Conservation (phyloP, 2,797 vertebrate species). For the Orientallactaga sibirica region DNA sequence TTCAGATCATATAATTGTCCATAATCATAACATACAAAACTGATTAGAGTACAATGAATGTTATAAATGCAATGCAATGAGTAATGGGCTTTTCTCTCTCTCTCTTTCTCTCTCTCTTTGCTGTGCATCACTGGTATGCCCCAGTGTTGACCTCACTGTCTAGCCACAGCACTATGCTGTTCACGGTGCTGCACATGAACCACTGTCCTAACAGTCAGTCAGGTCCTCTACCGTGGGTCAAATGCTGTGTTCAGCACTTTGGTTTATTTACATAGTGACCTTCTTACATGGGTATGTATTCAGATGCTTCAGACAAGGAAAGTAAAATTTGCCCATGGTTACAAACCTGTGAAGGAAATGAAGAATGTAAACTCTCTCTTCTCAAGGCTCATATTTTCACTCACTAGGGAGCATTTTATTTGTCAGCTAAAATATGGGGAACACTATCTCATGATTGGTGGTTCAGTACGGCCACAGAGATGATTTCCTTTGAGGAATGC, state of each 20-base stretch:
- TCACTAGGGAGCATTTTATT: neutral
- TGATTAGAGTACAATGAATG: neutral
- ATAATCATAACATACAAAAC: neutral
- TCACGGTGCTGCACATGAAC: neutral
- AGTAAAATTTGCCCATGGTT: neutral
- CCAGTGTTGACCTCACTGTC: neutral
- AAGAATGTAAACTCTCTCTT: neutral
- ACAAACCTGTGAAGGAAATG: neutral
- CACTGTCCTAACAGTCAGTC: neutral
- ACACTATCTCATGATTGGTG: neutral
- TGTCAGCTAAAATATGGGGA: neutral
- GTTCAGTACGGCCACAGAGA: neutral
- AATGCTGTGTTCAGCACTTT: neutral
- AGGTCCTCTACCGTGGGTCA: neutral
- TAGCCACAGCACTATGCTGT: rapidly evolving
- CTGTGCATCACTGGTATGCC: neutral
- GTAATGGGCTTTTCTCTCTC: neutral
- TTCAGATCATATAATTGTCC: neutral
- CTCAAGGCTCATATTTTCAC: neutral
- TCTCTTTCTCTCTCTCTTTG: neutral
- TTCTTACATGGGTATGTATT: neutral
- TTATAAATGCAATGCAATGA: neutral
- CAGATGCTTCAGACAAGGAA: neutral
- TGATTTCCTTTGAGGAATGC: neutral
- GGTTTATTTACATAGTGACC: neutral